phyloP scores from a whole-genome alignment of 2,797 vertebrate species.

The Saxicola maurus region DNA sequence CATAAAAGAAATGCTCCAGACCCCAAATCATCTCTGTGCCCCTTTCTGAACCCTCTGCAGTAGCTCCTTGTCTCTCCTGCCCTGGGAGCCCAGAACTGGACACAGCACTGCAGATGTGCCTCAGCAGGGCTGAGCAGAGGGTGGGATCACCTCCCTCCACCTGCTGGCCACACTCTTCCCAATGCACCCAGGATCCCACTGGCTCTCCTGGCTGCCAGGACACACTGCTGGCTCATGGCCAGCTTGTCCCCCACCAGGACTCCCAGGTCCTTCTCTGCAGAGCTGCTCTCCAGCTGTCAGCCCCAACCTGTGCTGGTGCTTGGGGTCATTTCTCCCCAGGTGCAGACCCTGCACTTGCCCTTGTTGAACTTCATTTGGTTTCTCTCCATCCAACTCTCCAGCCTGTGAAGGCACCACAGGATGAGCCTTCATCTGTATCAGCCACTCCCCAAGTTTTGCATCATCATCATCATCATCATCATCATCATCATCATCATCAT shows the following conservation, averaged over 20 bases:
- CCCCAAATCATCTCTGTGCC: not conserved
- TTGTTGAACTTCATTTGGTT: not conserved
- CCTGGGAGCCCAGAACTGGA: not conserved
- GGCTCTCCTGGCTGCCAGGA: not conserved
- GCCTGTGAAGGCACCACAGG: not conserved
- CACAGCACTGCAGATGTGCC: not conserved
- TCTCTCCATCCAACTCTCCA: not conserved
- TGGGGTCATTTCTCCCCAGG: no score
- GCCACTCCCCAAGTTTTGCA: not conserved
- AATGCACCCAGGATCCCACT: not conserved
- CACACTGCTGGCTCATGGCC: not conserved
- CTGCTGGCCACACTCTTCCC: not conserved
- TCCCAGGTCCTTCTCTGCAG: not conserved
- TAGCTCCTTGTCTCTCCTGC: not conserved
- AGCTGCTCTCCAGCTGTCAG: not conserved
- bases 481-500: not conserved
- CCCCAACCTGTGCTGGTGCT: not conserved
- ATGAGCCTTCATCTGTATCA: not conserved
- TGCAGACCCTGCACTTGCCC: not conserved
- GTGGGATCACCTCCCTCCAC: accelerated
- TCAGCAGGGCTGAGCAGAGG: not conserved
- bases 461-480: not conserved
- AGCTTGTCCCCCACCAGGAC: not conserved
- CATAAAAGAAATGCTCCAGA: not conserved
- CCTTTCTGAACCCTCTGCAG: not conserved